phyloP scores from a whole-genome alignment of 35 echinoderm and acorn worm genomes.

The Lytechinus variegatus region DNA sequence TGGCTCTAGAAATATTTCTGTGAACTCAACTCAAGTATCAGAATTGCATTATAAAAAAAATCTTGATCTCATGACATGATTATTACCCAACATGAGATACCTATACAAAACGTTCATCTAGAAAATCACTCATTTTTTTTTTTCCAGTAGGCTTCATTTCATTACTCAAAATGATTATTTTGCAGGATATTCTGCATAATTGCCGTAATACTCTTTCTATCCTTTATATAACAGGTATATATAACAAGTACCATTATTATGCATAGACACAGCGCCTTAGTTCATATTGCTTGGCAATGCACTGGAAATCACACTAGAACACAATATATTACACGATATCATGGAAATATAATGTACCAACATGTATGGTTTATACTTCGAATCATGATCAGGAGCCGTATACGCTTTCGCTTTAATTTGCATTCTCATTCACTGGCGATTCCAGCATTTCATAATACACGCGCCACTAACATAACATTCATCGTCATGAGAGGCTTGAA shows the following conservation, averaged over 20 bases:
- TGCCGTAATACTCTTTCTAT: neutral
- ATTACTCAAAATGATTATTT: neutral
- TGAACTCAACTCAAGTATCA: neutral
- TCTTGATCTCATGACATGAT: neutral
- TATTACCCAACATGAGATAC: neutral
- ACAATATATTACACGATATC: neutral
- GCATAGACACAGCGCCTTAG: neutral
- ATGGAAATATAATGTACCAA: neutral
- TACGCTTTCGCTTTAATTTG: too few relatives aligned
- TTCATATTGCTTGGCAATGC: constrained; percentile 3
- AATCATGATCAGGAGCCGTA: too few relatives aligned
- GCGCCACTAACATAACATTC: too few relatives aligned
- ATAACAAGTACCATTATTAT: neutral
- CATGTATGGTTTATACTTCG: neutral
- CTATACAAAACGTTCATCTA: neutral
- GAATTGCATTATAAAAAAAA: neutral
- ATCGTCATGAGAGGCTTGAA: too few relatives aligned
- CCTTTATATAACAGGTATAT: too few relatives aligned
- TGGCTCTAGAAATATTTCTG: too few relatives aligned
- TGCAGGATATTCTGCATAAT: neutral
- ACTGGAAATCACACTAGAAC: neutral
- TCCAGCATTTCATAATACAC: too few relatives aligned
- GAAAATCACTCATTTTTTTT: neutral
- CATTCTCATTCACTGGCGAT: too few relatives aligned
- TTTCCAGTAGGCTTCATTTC: neutral